phyloP scores from a whole-genome alignment of 2,888 invertebrate genomes.

The Drosophila meridiana region DNA sequence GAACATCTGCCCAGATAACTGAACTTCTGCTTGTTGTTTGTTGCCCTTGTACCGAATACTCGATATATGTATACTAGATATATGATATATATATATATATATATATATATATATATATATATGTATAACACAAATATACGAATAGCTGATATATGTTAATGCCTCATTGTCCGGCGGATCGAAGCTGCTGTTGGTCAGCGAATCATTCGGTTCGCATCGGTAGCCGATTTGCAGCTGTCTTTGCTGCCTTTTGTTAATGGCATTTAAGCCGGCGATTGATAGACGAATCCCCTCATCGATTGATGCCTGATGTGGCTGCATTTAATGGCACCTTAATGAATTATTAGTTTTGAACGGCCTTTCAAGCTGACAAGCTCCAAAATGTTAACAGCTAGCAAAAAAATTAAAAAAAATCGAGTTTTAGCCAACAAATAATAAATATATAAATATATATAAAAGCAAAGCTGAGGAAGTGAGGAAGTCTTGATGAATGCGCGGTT shows the following conservation, averaged over 20 bases:
- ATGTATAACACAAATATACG: conserved; percentile 23
- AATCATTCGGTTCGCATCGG: conserved; percentile 32
- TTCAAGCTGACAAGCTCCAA: conserved; percentile 46
- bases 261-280: conserved; percentile 58
- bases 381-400: conserved; percentile 30
- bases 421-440: conserved; percentile 13
- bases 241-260: conserved; percentile 52
- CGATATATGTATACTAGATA: conserved; percentile 36
- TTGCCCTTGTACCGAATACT: conserved; percentile 76
- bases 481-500: background rate
- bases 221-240: conserved; percentile 63
- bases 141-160: conserved; percentile 68
- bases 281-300: conserved; percentile 33
- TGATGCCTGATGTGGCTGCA: conserved; percentile 31
- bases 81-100: conserved; percentile 35
- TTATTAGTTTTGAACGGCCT: conserved; percentile 62
- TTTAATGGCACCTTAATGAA: conserved; percentile 78
- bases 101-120: conserved; percentile 41
- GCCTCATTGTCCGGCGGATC: conserved; percentile 51
- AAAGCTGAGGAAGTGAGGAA: conserved; percentile 41
- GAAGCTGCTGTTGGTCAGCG: conserved; percentile 49
- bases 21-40: conserved; percentile 52
- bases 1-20: conserved; percentile 49
- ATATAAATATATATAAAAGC: conserved; percentile 12
- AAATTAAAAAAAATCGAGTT: conserved; percentile 38